These are phyloP conservation scores for Syrmaticus mikado DNA, from an alignment of 2,113 vertebrate species.

Conservation along the genomic window DNA sequence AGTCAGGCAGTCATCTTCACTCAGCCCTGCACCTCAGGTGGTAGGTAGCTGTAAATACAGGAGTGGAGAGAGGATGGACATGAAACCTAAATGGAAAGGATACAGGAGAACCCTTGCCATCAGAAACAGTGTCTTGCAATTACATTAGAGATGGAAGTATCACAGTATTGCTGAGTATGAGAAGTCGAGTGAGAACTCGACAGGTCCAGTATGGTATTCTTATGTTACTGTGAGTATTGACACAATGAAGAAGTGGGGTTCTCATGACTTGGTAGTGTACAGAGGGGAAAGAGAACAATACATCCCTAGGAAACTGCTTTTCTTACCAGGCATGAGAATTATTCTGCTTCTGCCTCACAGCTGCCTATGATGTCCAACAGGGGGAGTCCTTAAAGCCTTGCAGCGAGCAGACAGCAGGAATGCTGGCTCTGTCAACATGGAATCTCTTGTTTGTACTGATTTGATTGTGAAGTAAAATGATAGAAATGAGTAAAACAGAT, in stretches of 20 bases:
- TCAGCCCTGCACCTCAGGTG: rapidly evolving
- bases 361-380: not conserved
- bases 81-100: not conserved
- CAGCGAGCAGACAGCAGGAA: not conserved
- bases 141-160: not conserved
- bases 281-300: not conserved
- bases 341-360: rapidly evolving
- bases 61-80: not conserved
- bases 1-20: not conserved
- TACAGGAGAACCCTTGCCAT: not conserved
- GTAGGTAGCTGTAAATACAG: not conserved
- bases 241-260: not conserved
- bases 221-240: not conserved
- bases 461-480: not conserved
- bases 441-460: not conserved
- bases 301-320: not conserved
- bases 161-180: not conserved
- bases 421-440: rapidly evolving
- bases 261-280: not conserved
- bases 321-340: not conserved
- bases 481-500: not conserved
- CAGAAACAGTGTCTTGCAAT: not conserved
- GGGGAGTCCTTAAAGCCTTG: not conserved
- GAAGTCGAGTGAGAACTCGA: not conserved
- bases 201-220: not conserved